Percentiles rank a stretch among this genome's conserved stretches.
These are phyloP conservation scores for Nasonia oneida DNA, from an alignment of 2,888 invertebrate species.

Conservation along the genomic window DNA sequence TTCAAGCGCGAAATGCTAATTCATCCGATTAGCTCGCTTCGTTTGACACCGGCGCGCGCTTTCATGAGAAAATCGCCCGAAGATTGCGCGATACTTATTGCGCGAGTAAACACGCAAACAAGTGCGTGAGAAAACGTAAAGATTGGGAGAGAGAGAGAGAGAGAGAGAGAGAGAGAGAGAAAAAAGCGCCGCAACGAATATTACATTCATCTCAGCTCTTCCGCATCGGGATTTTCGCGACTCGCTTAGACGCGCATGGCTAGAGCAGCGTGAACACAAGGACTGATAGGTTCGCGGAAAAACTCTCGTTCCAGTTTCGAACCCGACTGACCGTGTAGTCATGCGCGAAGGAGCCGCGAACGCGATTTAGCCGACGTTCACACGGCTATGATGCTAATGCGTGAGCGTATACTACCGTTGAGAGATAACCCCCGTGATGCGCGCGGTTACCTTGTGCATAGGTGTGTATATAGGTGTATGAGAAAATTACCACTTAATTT, in stretches of 20 bases:
- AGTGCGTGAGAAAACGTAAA: not conserved
- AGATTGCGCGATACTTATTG: slow-evolving; percentile 16
- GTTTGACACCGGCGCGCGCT: slow-evolving; percentile 60
- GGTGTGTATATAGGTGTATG: slow-evolving; percentile 21
- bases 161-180: too few species aligned
- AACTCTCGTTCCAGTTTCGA: slow-evolving; percentile 56
- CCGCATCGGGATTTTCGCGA: slow-evolving; percentile 20
- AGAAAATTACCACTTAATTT: slow-evolving; percentile 60
- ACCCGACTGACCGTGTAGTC: slow-evolving; percentile 51
- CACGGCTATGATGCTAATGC: slow-evolving; percentile 52
- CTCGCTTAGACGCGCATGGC: slow-evolving; percentile 3
- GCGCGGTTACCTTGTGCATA: slow-evolving; percentile 26
- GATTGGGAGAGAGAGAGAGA: too few species aligned
- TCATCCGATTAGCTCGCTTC: slow-evolving; percentile 71
- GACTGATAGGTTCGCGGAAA: slow-evolving; percentile 34
- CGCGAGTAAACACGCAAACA: not conserved
- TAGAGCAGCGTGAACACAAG: not conserved
- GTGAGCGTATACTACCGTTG: slow-evolving; percentile 59
- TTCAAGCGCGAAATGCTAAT: slow-evolving; percentile 71
- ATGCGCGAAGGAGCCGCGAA: slow-evolving; percentile 16
- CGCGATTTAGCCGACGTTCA: slow-evolving; percentile 53
- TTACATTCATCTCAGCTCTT: not conserved
- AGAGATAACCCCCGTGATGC: not conserved
- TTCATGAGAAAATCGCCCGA: slow-evolving; percentile 35
- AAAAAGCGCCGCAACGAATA: too few species aligned